Evolutionary conservation across 2,797 vertebrate species (phyloP), one percentile per base, ranked within the genome.

Genomic region (Iguana delicatissima): DNA sequence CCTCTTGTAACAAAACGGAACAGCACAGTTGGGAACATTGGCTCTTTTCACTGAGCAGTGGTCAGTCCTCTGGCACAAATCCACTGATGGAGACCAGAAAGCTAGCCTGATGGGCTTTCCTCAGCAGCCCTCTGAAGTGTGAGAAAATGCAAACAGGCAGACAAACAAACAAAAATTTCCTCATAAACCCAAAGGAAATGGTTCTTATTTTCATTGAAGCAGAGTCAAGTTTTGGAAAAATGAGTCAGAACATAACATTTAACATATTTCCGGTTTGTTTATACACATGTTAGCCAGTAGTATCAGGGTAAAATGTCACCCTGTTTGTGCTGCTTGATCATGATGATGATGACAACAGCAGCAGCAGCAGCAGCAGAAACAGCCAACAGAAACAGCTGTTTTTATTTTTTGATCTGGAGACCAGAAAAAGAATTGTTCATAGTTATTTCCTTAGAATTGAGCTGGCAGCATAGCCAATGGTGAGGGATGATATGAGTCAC

Each of bases 171-270:
- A 64, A 87, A 46, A 20, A 22, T 24, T 16, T 26, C 42, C 55
- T 59, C 18, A 14, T 1, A 0, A 0, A 0, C 0, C 29, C 13
- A 87, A 67, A 5, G 10, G 0, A 89, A 10, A 32, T 2, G 50
- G 0, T 20, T 32, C 24, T 64, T 55, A 81, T 90, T 84, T 50
- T 73, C 62, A 42, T 67, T 64, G 46, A 50, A 91, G 29, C 32
- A 1, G 0, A 18, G 52, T 57, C 46, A 88, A 42, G 35, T 20
- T 52, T 81, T 81, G 79, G 80, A 85, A 57, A 91, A 92, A 87
- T 0, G 0, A n/a, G n/a, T 14, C 42, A 9, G 52, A 80, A 92
- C 46, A n/a, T 83, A 92, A 5, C 64, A 24, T 6, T 0, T 80
- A 89, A 6, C 18, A 64, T 29, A 50, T 1, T 16, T 73, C 80